Conservation (phyloP, 2,797 vertebrate genomes). For the Propithecus perrieri region DNA sequence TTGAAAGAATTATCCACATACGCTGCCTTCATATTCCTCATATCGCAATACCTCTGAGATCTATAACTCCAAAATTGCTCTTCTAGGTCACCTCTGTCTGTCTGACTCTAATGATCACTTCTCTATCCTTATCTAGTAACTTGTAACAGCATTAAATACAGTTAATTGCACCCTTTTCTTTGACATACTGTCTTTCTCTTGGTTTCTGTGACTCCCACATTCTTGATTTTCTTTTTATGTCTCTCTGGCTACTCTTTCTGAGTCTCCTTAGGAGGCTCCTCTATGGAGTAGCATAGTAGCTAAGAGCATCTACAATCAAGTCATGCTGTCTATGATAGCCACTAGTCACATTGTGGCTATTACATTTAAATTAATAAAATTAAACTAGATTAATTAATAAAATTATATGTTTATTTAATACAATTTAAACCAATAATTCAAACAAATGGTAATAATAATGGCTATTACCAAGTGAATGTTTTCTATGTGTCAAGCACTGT, state of each 20-base stretch:
- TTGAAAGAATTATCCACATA: not conserved
- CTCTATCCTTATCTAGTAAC: not conserved
- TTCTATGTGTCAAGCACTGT: not conserved
- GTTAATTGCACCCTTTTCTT: not conserved
- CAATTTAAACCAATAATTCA: not conserved
- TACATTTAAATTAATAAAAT: constrained; percentile 23
- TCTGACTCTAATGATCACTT: not conserved
- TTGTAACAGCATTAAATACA: not conserved
- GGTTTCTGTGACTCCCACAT: not conserved
- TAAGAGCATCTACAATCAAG: not conserved
- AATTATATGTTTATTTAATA: not conserved
- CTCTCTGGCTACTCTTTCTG: not conserved
- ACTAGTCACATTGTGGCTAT: not conserved
- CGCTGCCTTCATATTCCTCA: not conserved
- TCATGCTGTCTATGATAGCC: not conserved
- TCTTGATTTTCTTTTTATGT: constrained; percentile 3
- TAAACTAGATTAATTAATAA: not conserved
- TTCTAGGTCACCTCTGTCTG: not conserved
- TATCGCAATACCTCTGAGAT: not conserved
- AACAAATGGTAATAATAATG: not conserved
- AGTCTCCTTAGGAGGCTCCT: not conserved
- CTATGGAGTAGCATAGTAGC: not conserved
- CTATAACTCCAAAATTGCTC: not conserved
- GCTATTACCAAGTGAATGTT: not conserved
- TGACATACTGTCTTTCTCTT: not conserved